Evolutionary conservation across 2,113 vertebrate species (phyloP), one percentile per base, ranked within the genome.

Genomic region (Paradisaea rubra): DNA sequence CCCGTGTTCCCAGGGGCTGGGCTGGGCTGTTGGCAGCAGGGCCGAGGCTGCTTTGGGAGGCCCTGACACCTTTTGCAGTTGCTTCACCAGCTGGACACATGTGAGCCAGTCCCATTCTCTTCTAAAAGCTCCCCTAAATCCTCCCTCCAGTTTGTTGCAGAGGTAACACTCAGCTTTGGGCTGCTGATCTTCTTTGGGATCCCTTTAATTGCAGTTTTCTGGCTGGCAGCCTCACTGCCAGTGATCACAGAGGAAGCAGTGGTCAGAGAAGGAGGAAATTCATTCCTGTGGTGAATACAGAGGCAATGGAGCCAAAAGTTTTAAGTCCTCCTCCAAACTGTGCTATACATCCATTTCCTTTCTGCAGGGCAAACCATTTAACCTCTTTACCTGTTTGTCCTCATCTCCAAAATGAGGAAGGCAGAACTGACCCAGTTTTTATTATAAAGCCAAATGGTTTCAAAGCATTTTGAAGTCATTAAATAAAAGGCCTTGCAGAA

Each of bases 371-470:
- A 96, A 88, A 93, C 27, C 85, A 47, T 52, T 97, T 97, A 95
- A 95, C 91, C 89, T 81, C 74, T 66, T 83, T 52, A 66, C 66
- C 89, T 93, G 87, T 91, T 87, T 95, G 85, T 88, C 79, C 81
- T 80, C 74, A 17, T 59, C 91, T 78, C 91, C 49, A 13, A 86
- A 96, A 96, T 1, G 85, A 94, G 91, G 94, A 49, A 81, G 95
- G 96, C 93, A 95, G 95, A 65, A 17, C 91, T 77, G 94, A 94
- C 91, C 91, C 88, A 91, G 79, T 95, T 95, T 88, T 91, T 44
- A 42, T 57, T 77, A 57, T 25, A 53, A 25, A 31, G 37, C 31
- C 7, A 7, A 74, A 63, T 0, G 2, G 41, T 57, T 89, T 74
- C 39, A 53, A 37, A 95, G 89, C 68, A 23, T 80, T 95, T 82